phyloP scores from a whole-genome alignment of 2,797 vertebrate species.

The Okamejei kenojei region DNA sequence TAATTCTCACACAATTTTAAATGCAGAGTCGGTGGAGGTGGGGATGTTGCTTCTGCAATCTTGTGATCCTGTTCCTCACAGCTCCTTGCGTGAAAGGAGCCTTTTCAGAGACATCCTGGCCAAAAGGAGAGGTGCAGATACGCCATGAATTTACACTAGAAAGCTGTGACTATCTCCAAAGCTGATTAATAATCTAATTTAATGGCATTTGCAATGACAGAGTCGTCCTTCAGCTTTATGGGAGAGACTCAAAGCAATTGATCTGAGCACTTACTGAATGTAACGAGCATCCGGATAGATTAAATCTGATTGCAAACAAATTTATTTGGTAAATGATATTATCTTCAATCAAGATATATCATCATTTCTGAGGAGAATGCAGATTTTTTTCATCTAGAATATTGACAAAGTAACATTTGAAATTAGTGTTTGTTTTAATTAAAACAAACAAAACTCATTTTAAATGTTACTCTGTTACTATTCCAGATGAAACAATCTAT shows the following conservation, averaged over 20 bases:
- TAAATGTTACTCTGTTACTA: too few relatives aligned
- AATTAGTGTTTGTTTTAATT: not conserved
- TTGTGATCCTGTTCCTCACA: not conserved
- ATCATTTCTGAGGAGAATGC: not conserved
- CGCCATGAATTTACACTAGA: too few relatives aligned
- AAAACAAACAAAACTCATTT: not conserved
- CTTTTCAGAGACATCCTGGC: not conserved
- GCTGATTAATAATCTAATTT: slow-evolving; percentile 5
- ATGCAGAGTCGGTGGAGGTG: too few relatives aligned
- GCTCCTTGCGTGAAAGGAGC: not conserved
- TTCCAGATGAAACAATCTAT: not conserved
- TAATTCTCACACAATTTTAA: not conserved
- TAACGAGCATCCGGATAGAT: not conserved
- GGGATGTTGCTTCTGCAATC: not conserved
- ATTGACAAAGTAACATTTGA: not conserved
- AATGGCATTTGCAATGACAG: not conserved
- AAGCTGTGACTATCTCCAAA: too few relatives aligned
- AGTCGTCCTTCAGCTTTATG: not conserved
- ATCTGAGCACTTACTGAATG: not conserved
- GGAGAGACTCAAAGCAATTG: not conserved
- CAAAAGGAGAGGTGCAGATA: not conserved
- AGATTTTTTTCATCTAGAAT: not conserved
- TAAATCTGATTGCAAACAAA: not conserved
- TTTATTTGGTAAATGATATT: not conserved
- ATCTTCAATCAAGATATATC: not conserved